Evolutionary conservation across 2,113 vertebrate species (phyloP).

Genomic region (Sinocyclocheilus grahami): DNA sequence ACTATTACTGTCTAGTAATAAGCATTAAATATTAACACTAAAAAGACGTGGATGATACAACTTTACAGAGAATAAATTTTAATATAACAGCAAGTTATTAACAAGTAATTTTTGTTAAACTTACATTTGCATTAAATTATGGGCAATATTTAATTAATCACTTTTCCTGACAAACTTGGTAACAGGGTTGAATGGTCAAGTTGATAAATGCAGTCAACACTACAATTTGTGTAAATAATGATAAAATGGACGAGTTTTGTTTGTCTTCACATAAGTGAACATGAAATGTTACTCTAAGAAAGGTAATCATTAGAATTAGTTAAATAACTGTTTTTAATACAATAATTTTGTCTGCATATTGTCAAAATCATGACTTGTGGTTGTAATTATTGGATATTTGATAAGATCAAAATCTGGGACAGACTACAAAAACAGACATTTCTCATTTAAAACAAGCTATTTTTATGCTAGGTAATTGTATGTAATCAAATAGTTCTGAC

Average conservation of each 20-base stretch:
- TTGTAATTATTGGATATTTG: not conserved
- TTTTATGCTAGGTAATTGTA: not conserved
- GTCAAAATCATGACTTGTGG: not conserved
- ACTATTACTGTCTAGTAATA: not conserved
- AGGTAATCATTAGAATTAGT: not conserved
- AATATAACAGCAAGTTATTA: not conserved
- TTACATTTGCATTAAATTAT: not conserved
- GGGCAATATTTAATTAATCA: not conserved
- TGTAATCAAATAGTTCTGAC: not conserved
- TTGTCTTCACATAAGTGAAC: not conserved
- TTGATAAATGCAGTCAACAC: not conserved
- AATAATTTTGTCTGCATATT: not conserved
- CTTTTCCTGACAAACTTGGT: not conserved
- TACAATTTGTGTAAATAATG: not conserved
- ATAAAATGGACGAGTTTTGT: not conserved
- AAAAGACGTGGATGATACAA: not conserved
- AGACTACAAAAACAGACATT: not conserved
- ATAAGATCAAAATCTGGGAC: not conserved
- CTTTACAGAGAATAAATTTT: not conserved
- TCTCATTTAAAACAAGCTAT: not conserved
- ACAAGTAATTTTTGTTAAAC: not conserved
- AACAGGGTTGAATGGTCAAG: not conserved
- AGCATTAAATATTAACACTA: not conserved
- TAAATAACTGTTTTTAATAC: not conserved
- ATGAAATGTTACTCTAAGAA: too few species aligned